Percentiles rank a stretch among this genome's conserved stretches.
Evolutionary conservation across 1,140 invertebrate genomes (phyloP).

Genomic region (Trachymyrmex septentrionalis): DNA sequence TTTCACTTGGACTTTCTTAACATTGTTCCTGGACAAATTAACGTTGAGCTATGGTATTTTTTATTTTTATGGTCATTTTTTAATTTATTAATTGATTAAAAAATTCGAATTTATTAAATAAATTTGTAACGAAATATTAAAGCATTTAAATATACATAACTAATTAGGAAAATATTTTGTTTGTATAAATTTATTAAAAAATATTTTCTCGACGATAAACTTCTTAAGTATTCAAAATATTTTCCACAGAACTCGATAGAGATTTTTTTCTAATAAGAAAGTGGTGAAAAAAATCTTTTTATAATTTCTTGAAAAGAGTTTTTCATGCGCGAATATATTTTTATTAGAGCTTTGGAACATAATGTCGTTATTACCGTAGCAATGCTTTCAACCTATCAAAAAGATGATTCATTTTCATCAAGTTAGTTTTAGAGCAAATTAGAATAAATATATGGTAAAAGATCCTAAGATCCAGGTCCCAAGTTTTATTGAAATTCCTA

Average conservation of each 20-base stretch:
- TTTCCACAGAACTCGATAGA: background rate
- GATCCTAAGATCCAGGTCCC: background rate
- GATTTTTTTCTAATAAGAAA: background rate
- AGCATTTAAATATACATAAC: background rate
- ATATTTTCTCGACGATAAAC: background rate
- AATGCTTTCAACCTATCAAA: background rate
- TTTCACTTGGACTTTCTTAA: background rate
- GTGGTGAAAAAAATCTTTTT: constrained; percentile 4
- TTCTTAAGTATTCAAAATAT: background rate
- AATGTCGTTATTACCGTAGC: background rate
- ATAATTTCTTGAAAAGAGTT: background rate
- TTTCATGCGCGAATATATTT: background rate
- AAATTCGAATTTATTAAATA: background rate
- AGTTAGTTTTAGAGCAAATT: background rate
- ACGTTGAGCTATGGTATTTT: background rate
- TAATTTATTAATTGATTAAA: background rate
- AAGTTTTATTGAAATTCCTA: background rate
- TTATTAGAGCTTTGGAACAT: background rate
- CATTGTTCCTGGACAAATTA: constrained; percentile 6
- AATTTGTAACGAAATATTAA: background rate
- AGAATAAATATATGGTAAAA: background rate
- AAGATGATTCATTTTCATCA: background rate
- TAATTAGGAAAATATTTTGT: background rate
- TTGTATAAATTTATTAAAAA: background rate
- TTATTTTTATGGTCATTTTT: background rate